Evolutionary conservation across 2,888 invertebrate genomes (phyloP).

Genomic region (Molorchus minor): DNA sequence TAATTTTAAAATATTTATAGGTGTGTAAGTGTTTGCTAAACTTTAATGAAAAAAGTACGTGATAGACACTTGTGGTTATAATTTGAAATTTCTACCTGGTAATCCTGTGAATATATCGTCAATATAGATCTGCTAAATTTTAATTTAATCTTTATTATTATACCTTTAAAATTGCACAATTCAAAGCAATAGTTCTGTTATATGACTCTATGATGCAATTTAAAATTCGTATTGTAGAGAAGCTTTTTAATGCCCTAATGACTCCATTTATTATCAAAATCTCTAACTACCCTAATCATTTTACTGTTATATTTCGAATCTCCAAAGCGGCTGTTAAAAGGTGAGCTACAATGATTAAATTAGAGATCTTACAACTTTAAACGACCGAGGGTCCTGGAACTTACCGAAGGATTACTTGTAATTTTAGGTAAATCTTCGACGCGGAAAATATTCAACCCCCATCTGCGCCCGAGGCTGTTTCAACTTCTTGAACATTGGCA

Average conservation of each 20-base stretch:
- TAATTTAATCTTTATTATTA: too few relatives aligned
- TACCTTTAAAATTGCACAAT: too few relatives aligned
- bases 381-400: neutral
- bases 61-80: too few relatives aligned
- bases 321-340: neutral
- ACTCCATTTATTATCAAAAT: neutral
- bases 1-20: neutral
- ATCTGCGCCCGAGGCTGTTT: constrained; percentile 15
- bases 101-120: too few relatives aligned
- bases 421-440: constrained; percentile 15
- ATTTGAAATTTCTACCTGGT: too few relatives aligned
- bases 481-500: constrained; percentile 22
- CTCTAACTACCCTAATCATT: neutral
- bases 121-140: too few relatives aligned
- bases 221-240: too few relatives aligned
- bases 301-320: neutral
- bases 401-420: constrained; percentile 3
- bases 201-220: too few relatives aligned
- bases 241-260: too few relatives aligned
- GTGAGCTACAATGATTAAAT: neutral
- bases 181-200: too few relatives aligned
- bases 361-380: neutral
- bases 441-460: constrained; percentile 3
- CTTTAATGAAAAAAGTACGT: too few relatives aligned
- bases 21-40: too few relatives aligned